A percentile compares a stretch with the other conserved stretches of the same genome.
These are phyloP conservation scores for Dolomedes plantarius DNA, from an alignment of 2,888 invertebrate species.

Conservation along the genomic window DNA sequence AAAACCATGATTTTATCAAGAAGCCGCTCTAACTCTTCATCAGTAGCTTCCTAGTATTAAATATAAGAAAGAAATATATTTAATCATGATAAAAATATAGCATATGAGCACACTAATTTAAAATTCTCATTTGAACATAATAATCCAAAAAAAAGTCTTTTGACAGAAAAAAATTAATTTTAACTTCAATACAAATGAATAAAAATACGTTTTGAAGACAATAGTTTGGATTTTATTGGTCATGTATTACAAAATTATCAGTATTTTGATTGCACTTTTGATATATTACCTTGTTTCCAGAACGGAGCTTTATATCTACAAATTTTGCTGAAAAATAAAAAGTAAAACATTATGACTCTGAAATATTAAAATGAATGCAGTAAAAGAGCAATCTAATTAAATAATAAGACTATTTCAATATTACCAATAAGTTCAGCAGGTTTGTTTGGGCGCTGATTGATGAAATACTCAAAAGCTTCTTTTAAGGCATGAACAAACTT, in stretches of 20 bases:
- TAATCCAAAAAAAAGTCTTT: too few relatives aligned
- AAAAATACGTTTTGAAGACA: too few relatives aligned
- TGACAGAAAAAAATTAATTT: too few relatives aligned
- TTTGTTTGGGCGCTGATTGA: conserved; percentile 98
- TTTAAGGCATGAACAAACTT: conserved; percentile 95
- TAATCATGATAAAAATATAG: not conserved
- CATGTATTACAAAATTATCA: too few relatives aligned
- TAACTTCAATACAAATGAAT: too few relatives aligned
- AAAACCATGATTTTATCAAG: conserved; percentile 99
- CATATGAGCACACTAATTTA: not conserved
- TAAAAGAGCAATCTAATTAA: not conserved
- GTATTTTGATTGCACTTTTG: too few relatives aligned
- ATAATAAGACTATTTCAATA: not conserved
- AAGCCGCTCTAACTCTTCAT: conserved; percentile 96
- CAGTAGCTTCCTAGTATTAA: conserved; percentile 86
- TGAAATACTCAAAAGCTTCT: conserved; percentile 98
- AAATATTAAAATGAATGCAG: not conserved
- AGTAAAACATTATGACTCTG: not conserved
- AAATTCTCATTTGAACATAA: too few relatives aligned
- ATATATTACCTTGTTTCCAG: conserved; percentile 89
- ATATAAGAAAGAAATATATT: not conserved
- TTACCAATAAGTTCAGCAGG: conserved; percentile 93
- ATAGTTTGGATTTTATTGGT: too few relatives aligned
- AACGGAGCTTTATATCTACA: conserved; percentile 96
- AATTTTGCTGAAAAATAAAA: conserved; percentile 89